phyloP scores from a whole-genome alignment of 1,140 invertebrate genomes.

The Bombus pyrosoma region DNA sequence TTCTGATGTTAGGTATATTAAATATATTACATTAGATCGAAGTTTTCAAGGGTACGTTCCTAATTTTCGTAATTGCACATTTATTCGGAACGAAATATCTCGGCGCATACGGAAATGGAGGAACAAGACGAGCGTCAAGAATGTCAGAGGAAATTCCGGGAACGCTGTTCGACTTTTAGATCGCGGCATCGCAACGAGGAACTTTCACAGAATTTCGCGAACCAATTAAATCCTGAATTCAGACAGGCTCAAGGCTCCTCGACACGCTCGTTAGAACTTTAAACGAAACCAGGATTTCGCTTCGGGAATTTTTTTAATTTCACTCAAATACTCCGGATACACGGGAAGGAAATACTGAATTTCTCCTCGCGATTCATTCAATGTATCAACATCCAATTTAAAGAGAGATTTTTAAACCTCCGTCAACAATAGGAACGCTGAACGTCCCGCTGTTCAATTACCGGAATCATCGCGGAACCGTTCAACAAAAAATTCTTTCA shows the following conservation, averaged over 20 bases:
- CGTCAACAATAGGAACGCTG: not conserved
- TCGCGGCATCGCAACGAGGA: slow-evolving; percentile 11
- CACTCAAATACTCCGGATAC: not conserved
- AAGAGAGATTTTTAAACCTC: not conserved
- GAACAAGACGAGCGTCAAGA: slow-evolving; percentile 26
- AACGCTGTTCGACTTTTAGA: slow-evolving; percentile 7
- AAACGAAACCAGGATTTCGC: slow-evolving; percentile 20
- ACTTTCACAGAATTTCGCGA: slow-evolving; percentile 28
- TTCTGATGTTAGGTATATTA: no score
- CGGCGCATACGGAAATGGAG: not conserved
- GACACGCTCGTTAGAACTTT: slow-evolving; percentile 27
- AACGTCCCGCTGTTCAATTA: slow-evolving; percentile 5
- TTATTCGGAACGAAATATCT: not conserved
- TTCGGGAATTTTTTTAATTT: slow-evolving; percentile 21
- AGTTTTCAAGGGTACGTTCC: not conserved
- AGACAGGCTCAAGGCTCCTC: slow-evolving; percentile 11
- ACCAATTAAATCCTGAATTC: slow-evolving; percentile 32
- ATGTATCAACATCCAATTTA: slow-evolving; percentile 22
- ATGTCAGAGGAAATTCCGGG: not conserved
- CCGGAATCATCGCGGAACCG: not conserved
- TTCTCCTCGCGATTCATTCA: not conserved
- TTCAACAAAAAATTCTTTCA: not conserved
- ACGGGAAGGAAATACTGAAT: not conserved
- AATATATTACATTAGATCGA: not conserved
- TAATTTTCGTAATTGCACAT: slow-evolving; percentile 6